Evolutionary conservation across 2,113 vertebrate genomes (phyloP).

Genomic region (Pogona vitticeps): DNA sequence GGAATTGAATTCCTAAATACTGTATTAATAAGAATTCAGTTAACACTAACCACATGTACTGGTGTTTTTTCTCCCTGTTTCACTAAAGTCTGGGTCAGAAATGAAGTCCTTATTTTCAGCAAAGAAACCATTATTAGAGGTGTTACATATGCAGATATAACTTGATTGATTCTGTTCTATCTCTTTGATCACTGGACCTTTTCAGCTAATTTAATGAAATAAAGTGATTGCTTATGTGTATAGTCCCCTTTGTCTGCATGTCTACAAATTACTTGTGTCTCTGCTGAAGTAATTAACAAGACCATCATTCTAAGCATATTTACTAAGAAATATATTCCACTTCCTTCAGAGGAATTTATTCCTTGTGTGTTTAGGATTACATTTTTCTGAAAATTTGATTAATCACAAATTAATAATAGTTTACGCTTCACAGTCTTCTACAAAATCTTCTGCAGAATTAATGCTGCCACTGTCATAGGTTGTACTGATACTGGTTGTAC

Average conservation of each 20-base stretch:
- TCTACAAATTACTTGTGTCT: not conserved
- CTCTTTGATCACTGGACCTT: not conserved
- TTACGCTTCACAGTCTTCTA: no score
- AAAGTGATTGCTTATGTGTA: not conserved
- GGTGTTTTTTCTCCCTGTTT: not conserved
- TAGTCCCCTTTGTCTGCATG: not conserved
- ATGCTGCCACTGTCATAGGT: not conserved
- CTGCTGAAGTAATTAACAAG: not conserved
- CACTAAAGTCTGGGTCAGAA: not conserved
- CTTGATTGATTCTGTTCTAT: not conserved
- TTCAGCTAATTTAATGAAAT: not conserved
- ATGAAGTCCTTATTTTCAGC: not conserved
- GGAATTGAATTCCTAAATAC: conserved; percentile 5
- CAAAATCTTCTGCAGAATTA: not conserved
- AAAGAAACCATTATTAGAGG: not conserved
- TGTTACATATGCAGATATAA: no score
- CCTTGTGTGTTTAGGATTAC: no score
- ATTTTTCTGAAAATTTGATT: no score
- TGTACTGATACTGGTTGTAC: not conserved
- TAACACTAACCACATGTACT: conserved; percentile 30
- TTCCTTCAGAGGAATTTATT: no score
- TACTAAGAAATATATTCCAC: no score
- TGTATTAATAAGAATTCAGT: no score
- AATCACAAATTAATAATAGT: no score
- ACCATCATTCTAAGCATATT: no score